Evolutionary conservation across 2,797 vertebrate species (phyloP), one percentile per base, ranked within the genome.

Genomic region (Danio kyathit): DNA sequence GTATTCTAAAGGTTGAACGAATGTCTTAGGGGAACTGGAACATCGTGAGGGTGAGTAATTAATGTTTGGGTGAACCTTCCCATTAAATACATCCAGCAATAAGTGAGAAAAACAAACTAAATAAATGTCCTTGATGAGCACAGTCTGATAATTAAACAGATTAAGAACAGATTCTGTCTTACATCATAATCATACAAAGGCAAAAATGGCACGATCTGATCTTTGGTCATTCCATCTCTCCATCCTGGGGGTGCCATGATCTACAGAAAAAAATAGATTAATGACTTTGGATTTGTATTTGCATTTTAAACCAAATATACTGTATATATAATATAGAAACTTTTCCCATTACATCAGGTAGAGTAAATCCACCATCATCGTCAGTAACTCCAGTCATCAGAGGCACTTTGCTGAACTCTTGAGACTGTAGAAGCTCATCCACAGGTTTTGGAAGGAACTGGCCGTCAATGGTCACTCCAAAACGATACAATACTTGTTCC

Each of bases 331-430:
- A n/a, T n/a, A n/a, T n/a, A n/a, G n/a, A n/a, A 1, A 3, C 29
- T 29, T 2, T 29, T 44, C 54, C 4, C 88, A 91, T 92, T 85
- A 94, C 94, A 16, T 0, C 0, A n/a, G 57, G 0, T 6, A 95
- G 3, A 7, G 73, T 0, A 79, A 82, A 93, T 7, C 93, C 93
- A 0, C 74, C 87, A 82, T 95, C 94, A 70, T 94, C 85, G n/a
- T 87, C 73, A 73, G 83, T 94, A 12, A 93, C 6, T 1, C 94
- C 94, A 0, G 88, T 93, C 82, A 95, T 90, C 49, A 95, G 90
- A 0, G 94, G 94, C 0, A 94, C 38, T 43, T 87, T 91, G 65
- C 71, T 87, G 78, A 94, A 69, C 60, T 93, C 83, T 1, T 86
- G 87, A 44, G 87, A 87, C 6, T 61, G 49, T 6, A 87, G 84